Evolutionary conservation across 2,888 invertebrate genomes (phyloP).

Genomic region (Eilema sororculum): DNA sequence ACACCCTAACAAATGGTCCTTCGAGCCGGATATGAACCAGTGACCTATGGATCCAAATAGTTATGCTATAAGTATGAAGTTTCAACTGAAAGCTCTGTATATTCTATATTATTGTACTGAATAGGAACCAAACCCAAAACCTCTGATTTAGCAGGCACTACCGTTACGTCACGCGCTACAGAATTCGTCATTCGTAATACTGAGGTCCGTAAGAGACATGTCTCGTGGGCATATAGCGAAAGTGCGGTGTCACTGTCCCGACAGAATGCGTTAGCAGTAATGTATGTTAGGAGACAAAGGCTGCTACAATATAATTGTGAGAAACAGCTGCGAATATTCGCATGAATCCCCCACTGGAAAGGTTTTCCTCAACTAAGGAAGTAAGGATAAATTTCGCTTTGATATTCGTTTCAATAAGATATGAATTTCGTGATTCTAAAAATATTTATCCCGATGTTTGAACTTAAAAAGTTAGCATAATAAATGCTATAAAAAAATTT

Average conservation of each 20-base stretch:
- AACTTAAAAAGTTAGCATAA: too few species aligned
- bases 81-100: too few species aligned
- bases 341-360: neutral
- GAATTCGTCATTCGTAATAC: neutral
- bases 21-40: too few species aligned
- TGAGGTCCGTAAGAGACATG: neutral
- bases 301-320: neutral
- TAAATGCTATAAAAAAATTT: too few species aligned
- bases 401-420: neutral
- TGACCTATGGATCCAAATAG: too few species aligned
- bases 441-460: neutral
- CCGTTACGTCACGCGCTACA: too few species aligned
- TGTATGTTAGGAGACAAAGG: neutral
- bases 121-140: too few species aligned
- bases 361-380: neutral
- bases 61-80: too few species aligned
- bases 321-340: neutral
- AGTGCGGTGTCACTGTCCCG: neutral
- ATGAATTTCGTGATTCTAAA: neutral
- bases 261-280: conserved; percentile 1
- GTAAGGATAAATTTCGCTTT: too few species aligned
- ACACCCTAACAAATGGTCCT: too few species aligned
- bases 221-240: neutral
- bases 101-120: too few species aligned
- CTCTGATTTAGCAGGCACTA: too few species aligned